A percentile compares a stretch with the other conserved stretches of the same genome.
phyloP scores from a whole-genome alignment of 2,113 vertebrate genomes.

The Chinchilla lanigera region DNA sequence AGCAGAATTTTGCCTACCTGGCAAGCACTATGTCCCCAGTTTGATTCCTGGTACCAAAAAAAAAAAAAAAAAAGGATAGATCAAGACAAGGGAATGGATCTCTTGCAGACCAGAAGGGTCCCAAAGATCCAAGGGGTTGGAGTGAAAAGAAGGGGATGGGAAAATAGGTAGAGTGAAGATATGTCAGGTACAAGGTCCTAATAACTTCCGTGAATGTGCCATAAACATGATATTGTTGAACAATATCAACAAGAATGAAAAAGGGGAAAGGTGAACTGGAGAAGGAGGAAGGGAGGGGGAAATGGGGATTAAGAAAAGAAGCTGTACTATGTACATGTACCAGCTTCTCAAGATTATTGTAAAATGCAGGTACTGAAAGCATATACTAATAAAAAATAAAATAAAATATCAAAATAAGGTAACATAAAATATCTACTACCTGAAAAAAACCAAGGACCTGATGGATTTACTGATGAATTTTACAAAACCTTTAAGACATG shows the following conservation, averaged over 20 bases:
- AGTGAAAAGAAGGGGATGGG: background rate
- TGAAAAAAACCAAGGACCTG: background rate
- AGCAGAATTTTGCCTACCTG: no score
- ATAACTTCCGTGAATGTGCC: background rate
- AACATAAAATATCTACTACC: background rate
- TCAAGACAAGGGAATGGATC: background rate
- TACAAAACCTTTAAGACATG: background rate
- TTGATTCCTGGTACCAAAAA: no score
- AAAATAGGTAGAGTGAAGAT: background rate
- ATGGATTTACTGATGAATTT: background rate
- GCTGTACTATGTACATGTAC: background rate
- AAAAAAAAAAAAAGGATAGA: background rate
- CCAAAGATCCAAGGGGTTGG: background rate
- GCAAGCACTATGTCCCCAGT: no score
- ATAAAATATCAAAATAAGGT: background rate
- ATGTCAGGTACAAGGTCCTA: background rate
- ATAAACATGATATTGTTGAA: background rate
- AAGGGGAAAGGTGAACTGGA: background rate
- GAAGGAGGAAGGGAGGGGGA: background rate
- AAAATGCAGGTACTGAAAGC: background rate
- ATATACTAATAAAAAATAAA: background rate
- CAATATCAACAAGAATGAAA: background rate
- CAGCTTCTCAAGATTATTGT: background rate
- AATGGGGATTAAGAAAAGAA: background rate
- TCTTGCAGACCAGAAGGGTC: background rate